Evolutionary conservation across 2,797 vertebrate genomes (phyloP).

Genomic region (Neopelma chrysocephalum): DNA sequence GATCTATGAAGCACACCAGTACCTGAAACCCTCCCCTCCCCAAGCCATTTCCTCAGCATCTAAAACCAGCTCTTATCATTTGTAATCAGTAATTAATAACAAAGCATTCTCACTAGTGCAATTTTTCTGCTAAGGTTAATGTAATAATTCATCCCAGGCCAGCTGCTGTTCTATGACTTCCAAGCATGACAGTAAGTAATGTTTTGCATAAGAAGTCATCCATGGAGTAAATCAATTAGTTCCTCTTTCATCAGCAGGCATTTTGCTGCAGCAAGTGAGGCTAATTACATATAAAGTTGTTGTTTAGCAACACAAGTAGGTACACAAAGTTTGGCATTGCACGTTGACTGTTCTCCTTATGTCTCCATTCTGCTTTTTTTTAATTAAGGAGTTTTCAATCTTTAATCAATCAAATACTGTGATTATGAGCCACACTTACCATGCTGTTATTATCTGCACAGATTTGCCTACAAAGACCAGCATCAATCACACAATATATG

Average conservation of each 20-base stretch:
- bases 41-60: slow-evolving; percentile 23
- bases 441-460: neutral
- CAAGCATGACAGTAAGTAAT: slow-evolving; percentile 52
- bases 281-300: slow-evolving; percentile 54
- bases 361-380: neutral
- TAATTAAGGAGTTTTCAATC: neutral
- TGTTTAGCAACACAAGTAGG: slow-evolving; percentile 43
- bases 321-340: neutral
- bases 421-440: neutral
- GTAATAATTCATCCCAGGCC: slow-evolving; percentile 58
- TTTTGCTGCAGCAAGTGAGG: slow-evolving; percentile 54
- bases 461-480: neutral
- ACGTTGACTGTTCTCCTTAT: neutral
- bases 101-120: slow-evolving; percentile 43
- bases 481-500: neutral
- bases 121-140: slow-evolving; percentile 53
- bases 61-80: slow-evolving; percentile 16
- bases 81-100: slow-evolving; percentile 74
- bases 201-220: slow-evolving; percentile 51
- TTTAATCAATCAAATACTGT: neutral
- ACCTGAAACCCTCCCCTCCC: slow-evolving; percentile 3
- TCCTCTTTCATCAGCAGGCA: slow-evolving; percentile 59
- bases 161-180: slow-evolving; percentile 60
- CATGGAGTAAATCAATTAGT: slow-evolving; percentile 68
- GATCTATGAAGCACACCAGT: slow-evolving; percentile 5